Evolutionary conservation across 2,797 vertebrate genomes (phyloP).

Genomic region (Mormyrops attenuatus): DNA sequence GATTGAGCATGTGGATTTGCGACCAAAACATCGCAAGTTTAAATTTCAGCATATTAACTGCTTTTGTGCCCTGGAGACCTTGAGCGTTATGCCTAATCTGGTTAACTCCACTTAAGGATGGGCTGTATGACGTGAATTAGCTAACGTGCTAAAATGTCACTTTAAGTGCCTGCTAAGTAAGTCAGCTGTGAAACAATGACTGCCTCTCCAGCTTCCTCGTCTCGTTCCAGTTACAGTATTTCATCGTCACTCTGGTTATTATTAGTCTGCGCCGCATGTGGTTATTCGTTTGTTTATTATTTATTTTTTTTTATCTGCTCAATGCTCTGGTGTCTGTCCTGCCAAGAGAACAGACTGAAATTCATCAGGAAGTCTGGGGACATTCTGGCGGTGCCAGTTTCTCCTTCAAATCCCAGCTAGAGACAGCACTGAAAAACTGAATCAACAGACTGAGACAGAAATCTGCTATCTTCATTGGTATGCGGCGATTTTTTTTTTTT

Average conservation of each 20-base stretch:
- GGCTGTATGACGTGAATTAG: not conserved
- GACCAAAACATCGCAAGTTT: not conserved
- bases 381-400: conserved; percentile 27
- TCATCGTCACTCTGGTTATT: not conserved
- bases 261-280: conserved; percentile 3
- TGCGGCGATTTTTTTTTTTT: conserved; percentile 32
- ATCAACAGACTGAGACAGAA: conserved; percentile 15
- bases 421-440: conserved; percentile 26
- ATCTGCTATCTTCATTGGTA: conserved; percentile 31
- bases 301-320: not conserved
- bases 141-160: not conserved
- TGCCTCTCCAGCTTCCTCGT: not conserved
- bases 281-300: not conserved
- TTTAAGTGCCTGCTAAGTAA: not conserved
- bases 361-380: conserved; percentile 25
- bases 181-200: not conserved
- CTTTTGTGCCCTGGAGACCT: not conserved
- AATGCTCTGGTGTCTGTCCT: not conserved
- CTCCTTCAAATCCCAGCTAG: conserved; percentile 30
- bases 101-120: not conserved
- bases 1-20: conserved; percentile 1
- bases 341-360: conserved; percentile 32
- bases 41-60: conserved; percentile 11
- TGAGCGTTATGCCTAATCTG: not conserved
- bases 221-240: not conserved